Evolutionary conservation across 2,797 vertebrate species (phyloP), one percentile per base, ranked within the genome.

Genomic region (Stomatorhinus walkeri): DNA sequence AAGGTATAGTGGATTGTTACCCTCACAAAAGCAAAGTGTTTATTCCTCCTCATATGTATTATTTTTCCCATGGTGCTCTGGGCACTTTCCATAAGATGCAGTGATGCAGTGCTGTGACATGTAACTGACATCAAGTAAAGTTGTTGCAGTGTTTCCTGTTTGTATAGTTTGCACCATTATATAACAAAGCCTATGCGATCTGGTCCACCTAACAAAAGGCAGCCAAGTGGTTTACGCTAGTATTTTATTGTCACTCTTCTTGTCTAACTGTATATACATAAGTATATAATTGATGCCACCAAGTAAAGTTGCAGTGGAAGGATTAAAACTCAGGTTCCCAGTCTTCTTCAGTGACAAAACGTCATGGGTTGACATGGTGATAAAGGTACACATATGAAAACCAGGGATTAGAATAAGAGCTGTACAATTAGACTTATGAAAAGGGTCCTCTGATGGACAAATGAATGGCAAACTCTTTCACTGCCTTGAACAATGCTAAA

Each of bases 371-470:
- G 6, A 79, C 24, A 83, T 87, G 59, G 89, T 88, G 88, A 87
- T 85, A 88, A 64, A 79, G 89, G 46, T 52, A 48, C 64, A 86
- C 59, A 88, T 85, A 59, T 84, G 90, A 91, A 90, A 85, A 91
- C 68, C 88, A 14, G 72, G 83, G 89, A 90, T 89, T 87, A 91
- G 56, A 90, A 92, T 85, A 81, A 84, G 87, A 81, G 52, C 51
- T 87, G 87, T 86, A 91, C 89, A 91, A 90, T 87, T 32, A 88
- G 32, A 46, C 48, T 86, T 64, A 89, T 90, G 91, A 90, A 91
- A 89, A 79, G 83, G 32, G 36, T 43, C 16, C 3, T 36, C 85
- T 89, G 89, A 90, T 43, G 91, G 92, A 90, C 91, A 90, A 32
- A 68, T 85, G 86, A 89, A 85, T 88, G 81, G 88, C 90, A 87